phyloP scores from a whole-genome alignment of 2,888 invertebrate species.

The Tolmerus cingulatus region DNA sequence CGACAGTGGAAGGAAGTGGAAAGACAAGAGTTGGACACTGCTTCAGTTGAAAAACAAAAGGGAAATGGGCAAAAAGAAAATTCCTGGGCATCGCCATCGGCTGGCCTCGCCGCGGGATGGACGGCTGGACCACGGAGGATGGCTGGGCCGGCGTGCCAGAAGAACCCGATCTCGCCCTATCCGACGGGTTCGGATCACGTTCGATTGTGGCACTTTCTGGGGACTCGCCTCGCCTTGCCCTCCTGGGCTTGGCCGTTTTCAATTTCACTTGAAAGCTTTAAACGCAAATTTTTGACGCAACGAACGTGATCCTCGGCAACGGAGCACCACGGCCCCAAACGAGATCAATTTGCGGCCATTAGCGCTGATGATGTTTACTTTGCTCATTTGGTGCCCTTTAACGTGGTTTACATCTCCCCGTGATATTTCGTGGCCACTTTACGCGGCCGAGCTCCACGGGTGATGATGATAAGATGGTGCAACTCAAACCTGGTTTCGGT shows the following conservation, averaged over 20 bases:
- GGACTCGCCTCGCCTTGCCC: conserved; percentile 7
- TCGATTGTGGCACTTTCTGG: conserved; percentile 36
- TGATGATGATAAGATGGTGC: background rate
- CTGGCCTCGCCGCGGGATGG: background rate
- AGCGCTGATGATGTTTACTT: conserved; percentile 35
- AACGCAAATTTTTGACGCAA: conserved; percentile 11
- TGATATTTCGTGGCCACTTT: background rate
- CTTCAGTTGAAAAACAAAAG: background rate
- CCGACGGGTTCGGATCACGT: conserved; percentile 34
- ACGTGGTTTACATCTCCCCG: background rate
- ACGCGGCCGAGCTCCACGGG: background rate
- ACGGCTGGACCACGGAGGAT: background rate
- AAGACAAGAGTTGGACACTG: conserved; percentile 39
- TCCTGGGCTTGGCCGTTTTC: background rate
- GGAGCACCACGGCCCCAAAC: conserved; percentile 12
- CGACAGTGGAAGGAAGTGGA: conserved; percentile 27
- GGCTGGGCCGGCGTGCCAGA: background rate
- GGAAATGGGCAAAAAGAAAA: conserved; percentile 14
- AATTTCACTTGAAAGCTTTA: conserved; percentile 15
- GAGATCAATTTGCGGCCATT: conserved; percentile 39
- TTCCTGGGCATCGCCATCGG: conserved; percentile 14
- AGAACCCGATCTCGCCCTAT: conserved; percentile 24
- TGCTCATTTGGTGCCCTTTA: conserved; percentile 14
- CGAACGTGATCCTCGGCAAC: background rate
- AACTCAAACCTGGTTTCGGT: background rate